phyloP scores from a whole-genome alignment of 2,888 invertebrate genomes.

The Brenthis daphne region DNA sequence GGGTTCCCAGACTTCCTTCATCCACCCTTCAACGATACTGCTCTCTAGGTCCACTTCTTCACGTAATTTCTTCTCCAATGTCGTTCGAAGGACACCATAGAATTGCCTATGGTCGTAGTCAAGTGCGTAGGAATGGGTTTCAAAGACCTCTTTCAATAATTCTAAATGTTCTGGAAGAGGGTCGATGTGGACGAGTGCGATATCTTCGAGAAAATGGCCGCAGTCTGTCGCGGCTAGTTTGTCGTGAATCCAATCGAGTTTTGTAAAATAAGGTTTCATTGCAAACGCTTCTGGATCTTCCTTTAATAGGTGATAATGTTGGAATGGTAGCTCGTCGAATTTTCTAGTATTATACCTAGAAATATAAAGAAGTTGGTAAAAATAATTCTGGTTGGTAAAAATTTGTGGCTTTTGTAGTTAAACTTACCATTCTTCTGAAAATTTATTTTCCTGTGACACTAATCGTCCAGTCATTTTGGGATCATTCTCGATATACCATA shows the following conservation, averaged over 20 bases:
- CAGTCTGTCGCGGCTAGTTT: constrained; percentile 90
- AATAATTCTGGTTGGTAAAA: constrained; percentile 1
- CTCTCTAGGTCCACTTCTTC: constrained; percentile 62
- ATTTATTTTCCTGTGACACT: constrained; percentile 82
- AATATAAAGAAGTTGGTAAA: background rate
- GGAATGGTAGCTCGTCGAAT: constrained; percentile 91
- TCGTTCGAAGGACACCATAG: constrained; percentile 83
- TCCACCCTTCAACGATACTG: constrained; percentile 71
- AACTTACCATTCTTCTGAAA: constrained; percentile 73
- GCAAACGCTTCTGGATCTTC: constrained; percentile 82
- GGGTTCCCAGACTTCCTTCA: constrained; percentile 73
- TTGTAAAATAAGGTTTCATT: constrained; percentile 86
- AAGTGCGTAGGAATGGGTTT: constrained; percentile 86
- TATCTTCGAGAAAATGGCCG: constrained; percentile 89
- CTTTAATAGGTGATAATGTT: constrained; percentile 84
- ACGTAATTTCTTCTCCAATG: constrained; percentile 65
- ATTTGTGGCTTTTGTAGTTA: background rate
- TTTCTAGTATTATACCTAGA: constrained; percentile 89
- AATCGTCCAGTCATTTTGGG: constrained; percentile 81
- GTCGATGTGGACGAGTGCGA: constrained; percentile 80
- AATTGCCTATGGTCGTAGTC: constrained; percentile 92
- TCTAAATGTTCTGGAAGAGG: constrained; percentile 78
- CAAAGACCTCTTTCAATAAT: constrained; percentile 86
- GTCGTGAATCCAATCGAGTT: constrained; percentile 89
- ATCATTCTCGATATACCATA: constrained; percentile 81